These are phyloP conservation scores for Apotomis turbidana DNA, from an alignment of 2,888 invertebrate species.

Conservation along the genomic window DNA sequence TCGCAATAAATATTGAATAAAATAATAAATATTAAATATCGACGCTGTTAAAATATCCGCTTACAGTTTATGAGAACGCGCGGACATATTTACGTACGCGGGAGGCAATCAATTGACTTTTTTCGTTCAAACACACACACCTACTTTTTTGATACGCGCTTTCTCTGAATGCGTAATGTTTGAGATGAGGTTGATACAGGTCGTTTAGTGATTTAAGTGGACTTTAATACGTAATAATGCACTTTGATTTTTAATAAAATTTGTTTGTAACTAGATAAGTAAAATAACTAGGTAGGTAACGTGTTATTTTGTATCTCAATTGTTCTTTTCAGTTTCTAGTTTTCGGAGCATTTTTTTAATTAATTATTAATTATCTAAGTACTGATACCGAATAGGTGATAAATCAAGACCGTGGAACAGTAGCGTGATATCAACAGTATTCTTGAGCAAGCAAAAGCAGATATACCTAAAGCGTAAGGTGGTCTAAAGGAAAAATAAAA, in stretches of 20 bases:
- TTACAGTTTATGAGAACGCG: slow-evolving; percentile 82
- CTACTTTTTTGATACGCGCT: slow-evolving; percentile 58
- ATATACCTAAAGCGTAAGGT: too few species aligned
- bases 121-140: slow-evolving; percentile 65
- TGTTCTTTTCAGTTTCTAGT: too few species aligned
- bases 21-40: slow-evolving; percentile 83
- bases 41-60: slow-evolving; percentile 81
- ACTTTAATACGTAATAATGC: slow-evolving; percentile 8
- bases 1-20: slow-evolving; percentile 83
- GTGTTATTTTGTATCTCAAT: neutral
- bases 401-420: too few species aligned
- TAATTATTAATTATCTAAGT: too few species aligned
- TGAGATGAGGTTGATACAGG: slow-evolving; percentile 50
- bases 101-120: slow-evolving; percentile 76
- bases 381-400: too few species aligned
- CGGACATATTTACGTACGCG: slow-evolving; percentile 79
- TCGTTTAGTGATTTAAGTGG: slow-evolving; percentile 24
- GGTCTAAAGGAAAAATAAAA: too few species aligned
- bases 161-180: slow-evolving; percentile 60
- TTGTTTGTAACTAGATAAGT: too few species aligned
- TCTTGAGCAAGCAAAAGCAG: too few species aligned
- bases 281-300: too few species aligned
- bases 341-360: too few species aligned
- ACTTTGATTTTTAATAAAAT: slow-evolving; percentile 1
- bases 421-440: too few species aligned